Percentiles rank a stretch among this genome's conserved stretches.
These are phyloP conservation scores for Rhinogobio ventralis DNA, from an alignment of 2,797 vertebrate species.

Conservation along the genomic window DNA sequence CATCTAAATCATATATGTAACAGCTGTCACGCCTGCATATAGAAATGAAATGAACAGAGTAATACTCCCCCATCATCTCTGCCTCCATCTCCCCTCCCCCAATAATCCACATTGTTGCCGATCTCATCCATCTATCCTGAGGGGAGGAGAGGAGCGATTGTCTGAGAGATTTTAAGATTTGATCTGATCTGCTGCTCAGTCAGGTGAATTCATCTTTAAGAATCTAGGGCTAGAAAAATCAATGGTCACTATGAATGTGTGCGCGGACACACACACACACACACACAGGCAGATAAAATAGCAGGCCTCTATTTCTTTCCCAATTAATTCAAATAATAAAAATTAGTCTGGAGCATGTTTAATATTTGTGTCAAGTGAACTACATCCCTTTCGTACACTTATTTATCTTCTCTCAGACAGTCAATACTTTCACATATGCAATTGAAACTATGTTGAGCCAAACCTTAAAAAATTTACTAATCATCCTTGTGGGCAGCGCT, in stretches of 20 bases:
- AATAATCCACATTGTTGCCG: slow-evolving; percentile 34
- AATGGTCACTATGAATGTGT: slow-evolving; percentile 29
- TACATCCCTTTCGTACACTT: background rate
- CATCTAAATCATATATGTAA: slow-evolving; percentile 22
- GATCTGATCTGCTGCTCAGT: slow-evolving; percentile 51
- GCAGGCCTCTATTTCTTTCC: background rate
- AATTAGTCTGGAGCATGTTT: background rate
- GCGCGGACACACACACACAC: background rate
- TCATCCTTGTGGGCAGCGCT: background rate
- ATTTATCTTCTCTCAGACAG: background rate
- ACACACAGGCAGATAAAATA: slow-evolving; percentile 3
- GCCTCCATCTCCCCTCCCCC: slow-evolving; percentile 17
- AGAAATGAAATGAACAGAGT: slow-evolving; percentile 5
- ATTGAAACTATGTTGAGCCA: background rate
- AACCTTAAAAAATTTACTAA: background rate
- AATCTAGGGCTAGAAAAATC: slow-evolving; percentile 61
- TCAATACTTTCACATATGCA: background rate
- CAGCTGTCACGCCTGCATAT: slow-evolving; percentile 4
- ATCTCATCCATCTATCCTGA: slow-evolving; percentile 47
- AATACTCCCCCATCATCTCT: background rate
- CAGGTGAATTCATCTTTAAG: slow-evolving; percentile 61
- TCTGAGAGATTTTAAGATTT: slow-evolving; percentile 55
- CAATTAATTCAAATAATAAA: background rate
- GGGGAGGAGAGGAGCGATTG: slow-evolving; percentile 48
- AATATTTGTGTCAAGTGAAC: background rate